Percentiles rank a stretch among this genome's conserved stretches.
phyloP scores from a whole-genome alignment of 2,113 vertebrate species.

The Phasianus colchicus region DNA sequence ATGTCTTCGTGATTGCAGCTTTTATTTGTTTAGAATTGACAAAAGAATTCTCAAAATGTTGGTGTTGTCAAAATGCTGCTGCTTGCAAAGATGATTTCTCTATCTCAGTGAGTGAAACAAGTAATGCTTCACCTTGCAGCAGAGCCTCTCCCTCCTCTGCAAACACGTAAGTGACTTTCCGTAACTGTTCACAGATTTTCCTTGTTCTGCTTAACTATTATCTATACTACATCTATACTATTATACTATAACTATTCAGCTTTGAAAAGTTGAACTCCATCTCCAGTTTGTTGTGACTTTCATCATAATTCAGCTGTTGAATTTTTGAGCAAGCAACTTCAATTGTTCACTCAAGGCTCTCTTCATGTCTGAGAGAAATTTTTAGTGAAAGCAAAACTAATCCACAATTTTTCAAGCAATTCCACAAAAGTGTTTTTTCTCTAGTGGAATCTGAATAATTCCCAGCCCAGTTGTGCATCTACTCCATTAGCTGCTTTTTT shows the following conservation, averaged over 20 bases:
- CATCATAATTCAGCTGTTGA: not conserved
- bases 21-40: not conserved
- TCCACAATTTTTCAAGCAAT: not conserved
- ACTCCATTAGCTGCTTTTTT: not conserved
- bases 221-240: not conserved
- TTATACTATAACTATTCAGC: not conserved
- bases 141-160: not conserved
- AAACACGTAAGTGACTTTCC: rapidly evolving
- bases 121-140: not conserved
- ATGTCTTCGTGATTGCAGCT: not conserved
- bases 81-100: not conserved
- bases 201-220: not conserved
- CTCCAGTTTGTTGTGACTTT: not conserved
- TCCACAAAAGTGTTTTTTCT: not conserved
- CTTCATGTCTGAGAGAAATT: not conserved
- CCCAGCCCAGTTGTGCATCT: not conserved
- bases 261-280: not conserved
- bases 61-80: not conserved
- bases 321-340: not conserved
- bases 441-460: not conserved
- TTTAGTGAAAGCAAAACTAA: not conserved
- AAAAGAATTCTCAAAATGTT: rapidly evolving
- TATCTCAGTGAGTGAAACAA: not conserved
- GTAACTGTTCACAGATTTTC: not conserved
- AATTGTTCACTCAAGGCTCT: not conserved